phyloP scores from a whole-genome alignment of 2,113 vertebrate species.

The Melanerpes aurifrons region DNA sequence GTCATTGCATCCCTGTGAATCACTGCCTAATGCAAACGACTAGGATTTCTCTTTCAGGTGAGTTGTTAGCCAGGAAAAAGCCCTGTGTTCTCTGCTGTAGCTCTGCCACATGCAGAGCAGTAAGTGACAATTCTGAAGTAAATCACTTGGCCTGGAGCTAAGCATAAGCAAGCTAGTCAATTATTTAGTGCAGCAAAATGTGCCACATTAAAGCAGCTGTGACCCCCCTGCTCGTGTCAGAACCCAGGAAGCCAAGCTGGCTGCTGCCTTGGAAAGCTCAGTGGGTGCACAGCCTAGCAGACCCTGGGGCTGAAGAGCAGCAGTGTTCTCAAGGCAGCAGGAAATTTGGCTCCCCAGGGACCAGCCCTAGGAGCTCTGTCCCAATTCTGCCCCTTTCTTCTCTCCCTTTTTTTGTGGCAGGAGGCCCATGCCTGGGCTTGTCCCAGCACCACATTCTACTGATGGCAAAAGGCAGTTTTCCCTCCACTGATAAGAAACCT shows the following conservation, averaged over 20 bases:
- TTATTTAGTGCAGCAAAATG: neutral
- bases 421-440: fast-evolving
- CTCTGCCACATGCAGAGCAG: neutral
- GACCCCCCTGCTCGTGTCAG: fast-evolving
- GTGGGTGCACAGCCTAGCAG: neutral
- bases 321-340: neutral
- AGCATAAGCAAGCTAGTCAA: neutral
- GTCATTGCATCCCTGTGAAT: neutral
- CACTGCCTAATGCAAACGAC: neutral
- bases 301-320: neutral
- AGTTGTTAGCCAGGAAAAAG: neutral
- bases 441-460: neutral
- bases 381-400: neutral
- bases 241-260: neutral
- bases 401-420: neutral
- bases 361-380: neutral
- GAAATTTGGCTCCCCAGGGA: neutral
- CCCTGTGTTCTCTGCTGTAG: neutral
- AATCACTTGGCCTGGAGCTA: neutral
- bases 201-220: neutral
- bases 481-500: neutral
- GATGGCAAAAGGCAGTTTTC: neutral
- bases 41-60: neutral
- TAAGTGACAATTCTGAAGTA: neutral
- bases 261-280: neutral